Base-by-base conservation (phyloP, 2,888 invertebrate species). In the Hyles lineata region DNA sequence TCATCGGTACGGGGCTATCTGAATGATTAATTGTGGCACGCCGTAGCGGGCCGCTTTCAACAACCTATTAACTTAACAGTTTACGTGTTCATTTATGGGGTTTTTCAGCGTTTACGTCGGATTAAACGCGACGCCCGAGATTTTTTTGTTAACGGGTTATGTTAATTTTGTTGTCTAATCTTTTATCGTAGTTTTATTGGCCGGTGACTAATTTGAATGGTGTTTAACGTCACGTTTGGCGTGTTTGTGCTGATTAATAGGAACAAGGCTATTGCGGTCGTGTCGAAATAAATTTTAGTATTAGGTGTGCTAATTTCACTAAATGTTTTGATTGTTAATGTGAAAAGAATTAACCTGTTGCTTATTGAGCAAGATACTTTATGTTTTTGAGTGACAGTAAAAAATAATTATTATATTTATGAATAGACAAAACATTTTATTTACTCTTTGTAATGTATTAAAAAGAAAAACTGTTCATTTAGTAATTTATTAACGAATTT, bases 1-100 rank as follows among this genome's bases (percentile, higher is more conserved):
- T 92, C 93, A 93, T 94, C 91, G 93, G 91, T 67, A 23, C 43
- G 50, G 83, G 87, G 88, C 91, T 94, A 94, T 94, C 93, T 90
- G 84, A 88, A 85, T 94, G 94, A 94, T 93, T 94, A 92, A 94
- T 94, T 90, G 90, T 88, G 67, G 67, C 67, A 50, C 81, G 78
- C 87, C 85, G 87, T 82, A 82, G 80, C 81, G 80, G 82, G 87
- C 86, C 86, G 82, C 83, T 90, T 90, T 89, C 90, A 89, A 83
- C 87, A 78, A 82, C 60, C 74, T 74, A 74, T 71, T 72, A 74
- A 72, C 62, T 69, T 29, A 70, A 61, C 59, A 62, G 61, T 62
- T 55, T 60, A 50, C 50, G 55, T 61, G 35, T 55, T 23, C 59
- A 71, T 59, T 59, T 59, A 71, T 60, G 60, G 59, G 70, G 58